A percentile compares a stretch with the other conserved stretches of the same genome.
phyloP scores from a whole-genome alignment of 2,113 vertebrate genomes.

The Pseudorectes ferrugineus region DNA sequence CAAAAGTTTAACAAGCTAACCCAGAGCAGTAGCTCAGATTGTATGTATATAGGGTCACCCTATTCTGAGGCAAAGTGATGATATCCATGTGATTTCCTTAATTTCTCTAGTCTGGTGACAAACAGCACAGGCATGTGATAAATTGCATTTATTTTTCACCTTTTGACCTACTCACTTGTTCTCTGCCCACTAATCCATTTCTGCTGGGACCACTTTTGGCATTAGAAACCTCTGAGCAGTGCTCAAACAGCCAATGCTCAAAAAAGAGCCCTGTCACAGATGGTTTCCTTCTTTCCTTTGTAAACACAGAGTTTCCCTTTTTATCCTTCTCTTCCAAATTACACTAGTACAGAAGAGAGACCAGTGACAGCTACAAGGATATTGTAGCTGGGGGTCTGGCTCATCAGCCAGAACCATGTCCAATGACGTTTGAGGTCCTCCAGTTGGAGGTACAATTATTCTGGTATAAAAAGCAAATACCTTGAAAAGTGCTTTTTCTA shows the following conservation, averaged over 20 bases:
- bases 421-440: background rate
- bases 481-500: background rate
- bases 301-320: background rate
- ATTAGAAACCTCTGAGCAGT: background rate
- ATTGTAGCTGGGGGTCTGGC: background rate
- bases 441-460: background rate
- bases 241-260: background rate
- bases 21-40: background rate
- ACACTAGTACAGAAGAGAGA: background rate
- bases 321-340: background rate
- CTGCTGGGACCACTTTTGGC: conserved; percentile 36
- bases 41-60: background rate
- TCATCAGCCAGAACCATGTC: background rate
- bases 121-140: conserved; percentile 4
- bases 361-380: background rate
- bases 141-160: conserved; percentile 38
- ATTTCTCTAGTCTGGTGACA: conserved; percentile 20
- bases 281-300: conserved; percentile 31
- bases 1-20: background rate
- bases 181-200: conserved; percentile 45
- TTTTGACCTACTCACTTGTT: conserved; percentile 32
- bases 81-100: background rate
- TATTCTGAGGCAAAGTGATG: background rate
- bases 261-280: conserved; percentile 5
- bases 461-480: background rate